Conservation (phyloP, 2,888 invertebrate species). For the Caenorhabditis sp. region DNA sequence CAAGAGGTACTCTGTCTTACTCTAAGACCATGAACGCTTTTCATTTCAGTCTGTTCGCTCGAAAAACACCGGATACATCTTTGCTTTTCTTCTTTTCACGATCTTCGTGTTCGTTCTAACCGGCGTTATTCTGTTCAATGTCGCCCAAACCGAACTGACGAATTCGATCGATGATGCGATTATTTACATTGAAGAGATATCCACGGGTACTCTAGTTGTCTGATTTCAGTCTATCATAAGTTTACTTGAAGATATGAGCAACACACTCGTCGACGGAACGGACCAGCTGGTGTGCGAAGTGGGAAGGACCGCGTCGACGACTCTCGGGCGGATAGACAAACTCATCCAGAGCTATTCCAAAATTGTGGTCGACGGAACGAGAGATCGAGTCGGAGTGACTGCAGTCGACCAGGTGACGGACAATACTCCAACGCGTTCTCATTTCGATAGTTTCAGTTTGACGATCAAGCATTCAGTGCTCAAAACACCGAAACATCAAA, state of each 20-base stretch:
- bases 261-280: slow-evolving; percentile 12
- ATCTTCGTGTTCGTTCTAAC: slow-evolving; percentile 42
- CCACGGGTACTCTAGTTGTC: too few relatives aligned
- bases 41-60: not conserved
- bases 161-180: slow-evolving; percentile 23
- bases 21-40: not conserved
- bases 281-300: slow-evolving; percentile 35
- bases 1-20: not conserved
- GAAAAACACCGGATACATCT: not conserved
- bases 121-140: slow-evolving; percentile 48
- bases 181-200: slow-evolving; percentile 6
- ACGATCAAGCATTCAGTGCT: not conserved
- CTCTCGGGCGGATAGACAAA: slow-evolving; percentile 3
- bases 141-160: slow-evolving; percentile 29
- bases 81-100: not conserved
- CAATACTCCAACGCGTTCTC: not conserved
- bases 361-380: not conserved
- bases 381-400: not conserved
- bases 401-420: not conserved
- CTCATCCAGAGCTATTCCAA: not conserved
- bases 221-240: too few relatives aligned
- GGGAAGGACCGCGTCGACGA: not conserved
- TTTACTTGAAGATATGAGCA: too few relatives aligned
- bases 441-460: not conserved
- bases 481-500: not conserved